These are phyloP conservation scores for Papilio polytes DNA, from an alignment of 1,140 invertebrate species.

Conservation along the genomic window DNA sequence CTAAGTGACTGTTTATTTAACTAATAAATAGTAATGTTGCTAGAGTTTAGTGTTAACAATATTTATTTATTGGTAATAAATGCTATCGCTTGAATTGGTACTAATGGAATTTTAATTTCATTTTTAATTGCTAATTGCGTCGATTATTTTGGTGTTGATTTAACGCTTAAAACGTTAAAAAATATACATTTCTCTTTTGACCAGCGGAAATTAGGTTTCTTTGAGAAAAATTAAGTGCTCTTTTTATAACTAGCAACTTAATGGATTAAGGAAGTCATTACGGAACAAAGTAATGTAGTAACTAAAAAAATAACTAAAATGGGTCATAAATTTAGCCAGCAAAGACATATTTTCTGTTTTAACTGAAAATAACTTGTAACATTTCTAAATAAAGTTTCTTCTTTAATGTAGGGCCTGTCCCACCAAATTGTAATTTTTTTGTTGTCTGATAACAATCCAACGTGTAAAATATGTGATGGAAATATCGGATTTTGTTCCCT, in stretches of 20 bases:
- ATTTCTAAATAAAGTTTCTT: no score
- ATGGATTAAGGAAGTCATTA: neutral
- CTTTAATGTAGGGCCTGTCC: no score
- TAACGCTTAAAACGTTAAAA: neutral
- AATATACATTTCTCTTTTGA: no score
- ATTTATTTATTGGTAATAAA: neutral
- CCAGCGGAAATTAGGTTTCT: neutral
- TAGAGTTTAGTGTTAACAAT: neutral
- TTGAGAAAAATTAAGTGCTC: neutral
- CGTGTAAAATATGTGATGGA: no score
- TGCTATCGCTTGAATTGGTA: neutral
- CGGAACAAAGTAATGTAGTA: neutral
- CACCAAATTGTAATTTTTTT: no score
- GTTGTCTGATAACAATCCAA: no score
- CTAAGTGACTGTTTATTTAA: neutral
- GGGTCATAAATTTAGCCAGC: neutral
- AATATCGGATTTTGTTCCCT: no score
- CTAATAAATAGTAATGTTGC: neutral
- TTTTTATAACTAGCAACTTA: neutral
- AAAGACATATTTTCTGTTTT: neutral
- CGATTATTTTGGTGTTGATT: neutral
- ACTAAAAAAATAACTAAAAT: neutral
- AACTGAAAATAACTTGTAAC: no score
- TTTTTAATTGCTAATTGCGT: conserved; percentile 9
- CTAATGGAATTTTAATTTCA: neutral